A percentile compares a stretch with the other conserved stretches of the same genome.
Conservation (phyloP, 2,113 vertebrate genomes). For the Cinclus mexicanus region DNA sequence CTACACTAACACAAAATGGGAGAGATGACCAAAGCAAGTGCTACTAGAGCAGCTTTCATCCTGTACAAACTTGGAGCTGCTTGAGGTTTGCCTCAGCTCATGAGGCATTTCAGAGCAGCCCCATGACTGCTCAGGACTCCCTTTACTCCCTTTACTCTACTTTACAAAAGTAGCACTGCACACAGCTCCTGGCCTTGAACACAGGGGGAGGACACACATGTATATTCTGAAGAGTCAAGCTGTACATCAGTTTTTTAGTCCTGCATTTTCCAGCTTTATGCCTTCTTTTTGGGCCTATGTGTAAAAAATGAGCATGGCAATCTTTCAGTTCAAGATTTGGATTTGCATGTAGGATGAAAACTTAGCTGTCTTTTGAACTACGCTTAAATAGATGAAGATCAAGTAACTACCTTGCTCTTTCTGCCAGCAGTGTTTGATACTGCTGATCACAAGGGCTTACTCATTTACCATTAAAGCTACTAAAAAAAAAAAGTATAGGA, state of each 20-base stretch:
- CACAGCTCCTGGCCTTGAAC: not conserved
- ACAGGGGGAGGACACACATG: not conserved
- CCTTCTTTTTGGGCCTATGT: not conserved
- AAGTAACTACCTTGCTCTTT: not conserved
- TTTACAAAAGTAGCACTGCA: not conserved
- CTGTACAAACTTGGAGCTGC: not conserved
- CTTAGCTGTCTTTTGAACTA: not conserved
- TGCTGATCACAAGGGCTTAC: not conserved
- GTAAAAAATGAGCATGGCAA: not conserved
- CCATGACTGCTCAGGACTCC: not conserved
- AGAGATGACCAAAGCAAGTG: not conserved
- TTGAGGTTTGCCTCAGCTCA: not conserved
- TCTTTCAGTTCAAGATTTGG: not conserved
- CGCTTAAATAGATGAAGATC: not conserved
- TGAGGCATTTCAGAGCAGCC: not conserved
- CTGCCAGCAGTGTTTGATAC: not conserved
- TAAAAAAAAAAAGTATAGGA: not conserved
- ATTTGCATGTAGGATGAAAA: not conserved
- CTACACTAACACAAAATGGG: not conserved
- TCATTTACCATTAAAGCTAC: not conserved
- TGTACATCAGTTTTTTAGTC: not conserved
- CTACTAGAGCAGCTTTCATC: not conserved
- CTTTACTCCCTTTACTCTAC: not conserved
- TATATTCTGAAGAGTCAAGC: not conserved
- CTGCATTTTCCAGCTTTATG: not conserved